Conservation (phyloP, 1,140 invertebrate genomes). For the Chrysomallon squamiferum region DNA sequence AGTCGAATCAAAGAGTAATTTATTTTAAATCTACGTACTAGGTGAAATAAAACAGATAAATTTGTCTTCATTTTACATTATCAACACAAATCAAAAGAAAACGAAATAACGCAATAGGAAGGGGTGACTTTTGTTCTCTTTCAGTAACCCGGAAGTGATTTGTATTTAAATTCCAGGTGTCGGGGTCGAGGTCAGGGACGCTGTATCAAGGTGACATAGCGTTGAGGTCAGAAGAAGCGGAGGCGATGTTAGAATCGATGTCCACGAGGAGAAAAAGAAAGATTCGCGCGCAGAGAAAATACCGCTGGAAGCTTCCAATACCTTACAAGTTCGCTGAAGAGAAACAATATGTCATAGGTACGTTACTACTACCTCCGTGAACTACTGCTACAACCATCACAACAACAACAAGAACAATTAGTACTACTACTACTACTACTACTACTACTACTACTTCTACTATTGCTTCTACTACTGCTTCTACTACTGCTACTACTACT, state of each 20-base stretch:
- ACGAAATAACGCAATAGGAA: no score
- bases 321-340: conserved; percentile 24
- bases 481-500: not conserved
- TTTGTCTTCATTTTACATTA: no score
- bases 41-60: no score
- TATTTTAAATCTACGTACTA: no score
- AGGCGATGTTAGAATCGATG: conserved; percentile 7
- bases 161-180: not conserved
- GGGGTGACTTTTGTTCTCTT: no score
- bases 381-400: not conserved
- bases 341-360: conserved; percentile 14
- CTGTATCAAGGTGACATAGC: conserved; percentile 30
- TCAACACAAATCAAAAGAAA: no score
- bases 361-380: not conserved
- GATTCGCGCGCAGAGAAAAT: conserved; percentile 15
- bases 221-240: conserved; percentile 13
- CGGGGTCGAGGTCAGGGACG: not conserved
- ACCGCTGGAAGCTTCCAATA: conserved; percentile 26
- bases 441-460: not conserved
- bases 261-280: conserved; percentile 17
- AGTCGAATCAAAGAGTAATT: no score
- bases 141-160: no score
- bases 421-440: not conserved
- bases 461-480: not conserved
- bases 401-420: not conserved